phyloP scores from a whole-genome alignment of 2,888 invertebrate genomes.

The Stictocephala bisonia region DNA sequence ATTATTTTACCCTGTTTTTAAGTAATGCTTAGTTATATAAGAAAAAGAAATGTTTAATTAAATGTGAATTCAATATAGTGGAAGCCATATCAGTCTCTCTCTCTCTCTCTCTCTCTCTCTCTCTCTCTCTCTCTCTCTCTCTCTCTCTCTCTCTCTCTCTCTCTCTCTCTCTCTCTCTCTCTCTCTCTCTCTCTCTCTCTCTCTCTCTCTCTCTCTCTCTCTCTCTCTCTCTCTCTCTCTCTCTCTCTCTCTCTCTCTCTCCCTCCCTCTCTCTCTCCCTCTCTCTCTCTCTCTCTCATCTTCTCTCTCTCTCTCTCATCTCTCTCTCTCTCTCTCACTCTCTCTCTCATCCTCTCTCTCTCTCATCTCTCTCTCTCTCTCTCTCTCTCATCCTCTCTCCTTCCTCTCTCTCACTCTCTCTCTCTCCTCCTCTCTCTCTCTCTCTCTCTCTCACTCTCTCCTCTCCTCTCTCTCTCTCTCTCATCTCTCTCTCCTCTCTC shows the following conservation, averaged over 20 bases:
- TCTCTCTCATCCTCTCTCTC: too few relatives aligned
- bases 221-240: background rate
- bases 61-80: too few relatives aligned
- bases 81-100: background rate
- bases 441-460: too few relatives aligned
- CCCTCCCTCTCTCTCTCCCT: background rate
- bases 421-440: too few relatives aligned
- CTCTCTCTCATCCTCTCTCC: background rate
- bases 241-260: background rate
- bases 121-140: background rate
- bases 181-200: background rate
- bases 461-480: too few relatives aligned
- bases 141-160: background rate
- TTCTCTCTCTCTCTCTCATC: background rate
- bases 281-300: background rate
- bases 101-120: background rate
- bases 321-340: background rate
- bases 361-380: too few relatives aligned
- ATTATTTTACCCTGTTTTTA: too few relatives aligned
- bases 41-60: too few relatives aligned
- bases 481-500: too few relatives aligned
- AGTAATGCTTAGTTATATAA: too few relatives aligned
- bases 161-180: background rate
- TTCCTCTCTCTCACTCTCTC: background rate
- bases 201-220: background rate